These are phyloP conservation scores for Zygogramma bicolorata DNA, from an alignment of 2,888 invertebrate genomes.

Conservation along the genomic window DNA sequence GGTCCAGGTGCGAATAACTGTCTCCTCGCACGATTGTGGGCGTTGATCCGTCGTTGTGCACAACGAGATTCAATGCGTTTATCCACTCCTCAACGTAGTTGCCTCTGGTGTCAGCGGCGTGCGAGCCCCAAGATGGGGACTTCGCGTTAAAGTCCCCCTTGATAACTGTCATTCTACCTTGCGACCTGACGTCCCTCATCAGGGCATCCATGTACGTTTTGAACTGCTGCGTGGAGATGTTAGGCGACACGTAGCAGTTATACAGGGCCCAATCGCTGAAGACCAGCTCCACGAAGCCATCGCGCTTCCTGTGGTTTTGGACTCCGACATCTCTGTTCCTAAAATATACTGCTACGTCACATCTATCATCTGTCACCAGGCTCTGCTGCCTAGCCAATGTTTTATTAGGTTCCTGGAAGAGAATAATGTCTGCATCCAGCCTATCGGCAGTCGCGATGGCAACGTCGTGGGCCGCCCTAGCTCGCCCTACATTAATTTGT, in stretches of 20 bases:
- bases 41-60: too few species aligned
- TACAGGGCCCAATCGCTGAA: not conserved
- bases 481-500: not conserved
- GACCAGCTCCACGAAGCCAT: not conserved
- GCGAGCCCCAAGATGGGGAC: not conserved
- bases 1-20: too few species aligned
- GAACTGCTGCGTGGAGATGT: not conserved
- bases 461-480: not conserved
- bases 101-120: too few species aligned
- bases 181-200: not conserved
- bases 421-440: not conserved
- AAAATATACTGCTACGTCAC: not conserved
- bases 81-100: too few species aligned
- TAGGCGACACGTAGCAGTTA: not conserved
- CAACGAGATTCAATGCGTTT: too few species aligned
- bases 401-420: not conserved
- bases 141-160: constrained; percentile 19
- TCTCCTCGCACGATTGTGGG: too few species aligned
- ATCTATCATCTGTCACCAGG: not conserved
- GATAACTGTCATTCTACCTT: not conserved
- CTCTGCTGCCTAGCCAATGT: not conserved
- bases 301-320: not conserved
- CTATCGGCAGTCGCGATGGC: not conserved
- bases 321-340: not conserved
- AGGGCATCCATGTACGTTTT: not conserved